phyloP scores from a whole-genome alignment of 2,113 vertebrate genomes.

The Percina caprodes region DNA sequence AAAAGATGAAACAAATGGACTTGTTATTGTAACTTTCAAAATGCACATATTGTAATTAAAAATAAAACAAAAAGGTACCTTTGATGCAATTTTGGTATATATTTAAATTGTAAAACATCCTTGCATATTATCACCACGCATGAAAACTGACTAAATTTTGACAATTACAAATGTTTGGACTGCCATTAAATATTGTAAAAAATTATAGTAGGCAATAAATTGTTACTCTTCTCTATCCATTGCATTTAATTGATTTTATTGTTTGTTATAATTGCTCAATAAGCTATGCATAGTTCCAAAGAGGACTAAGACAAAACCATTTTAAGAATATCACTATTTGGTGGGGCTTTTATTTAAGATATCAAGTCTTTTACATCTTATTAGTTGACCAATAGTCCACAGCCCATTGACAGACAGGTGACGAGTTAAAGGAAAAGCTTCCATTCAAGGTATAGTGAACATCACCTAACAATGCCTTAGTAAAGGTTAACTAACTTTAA shows the following conservation, averaged over 20 bases:
- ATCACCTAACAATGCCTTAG: not conserved
- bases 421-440: not conserved
- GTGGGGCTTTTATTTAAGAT: not conserved
- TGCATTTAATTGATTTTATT: not conserved
- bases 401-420: not conserved
- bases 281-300: not conserved
- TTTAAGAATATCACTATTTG: not conserved
- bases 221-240: conserved; percentile 12
- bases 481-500: not conserved
- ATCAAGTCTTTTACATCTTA: not conserved
- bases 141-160: conserved; percentile 32
- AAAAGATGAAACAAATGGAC: conserved; percentile 9
- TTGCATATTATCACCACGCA: conserved; percentile 24
- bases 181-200: conserved; percentile 19
- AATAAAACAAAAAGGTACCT: not conserved
- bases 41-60: not conserved
- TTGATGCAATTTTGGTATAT: conserved; percentile 41
- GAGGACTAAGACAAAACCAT: not conserved
- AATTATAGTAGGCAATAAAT: conserved; percentile 48
- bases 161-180: conserved; percentile 24
- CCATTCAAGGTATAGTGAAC: not conserved
- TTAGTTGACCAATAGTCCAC: not conserved
- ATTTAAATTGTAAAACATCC: conserved; percentile 30
- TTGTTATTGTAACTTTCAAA: not conserved
- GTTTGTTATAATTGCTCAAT: not conserved